phyloP scores from a whole-genome alignment of 2,888 invertebrate species.

The Spilosoma lubricipeda region DNA sequence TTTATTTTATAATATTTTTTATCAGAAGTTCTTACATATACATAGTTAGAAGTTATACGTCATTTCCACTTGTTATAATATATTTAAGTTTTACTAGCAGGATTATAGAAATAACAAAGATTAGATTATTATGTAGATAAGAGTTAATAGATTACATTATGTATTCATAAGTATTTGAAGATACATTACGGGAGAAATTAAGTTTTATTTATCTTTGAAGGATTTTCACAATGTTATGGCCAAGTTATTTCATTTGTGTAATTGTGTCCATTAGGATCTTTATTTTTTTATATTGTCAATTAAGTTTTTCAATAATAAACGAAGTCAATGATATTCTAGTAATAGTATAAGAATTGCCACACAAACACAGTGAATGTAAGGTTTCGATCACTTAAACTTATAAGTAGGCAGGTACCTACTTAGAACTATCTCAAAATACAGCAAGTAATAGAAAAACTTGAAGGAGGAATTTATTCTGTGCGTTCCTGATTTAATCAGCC shows the following conservation, averaged over 20 bases:
- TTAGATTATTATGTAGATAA: background rate
- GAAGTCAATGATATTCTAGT: background rate
- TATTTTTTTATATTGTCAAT: background rate
- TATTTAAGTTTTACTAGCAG: background rate
- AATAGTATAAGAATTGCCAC: no score
- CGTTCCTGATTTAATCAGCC: conserved; percentile 4
- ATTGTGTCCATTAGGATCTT: background rate
- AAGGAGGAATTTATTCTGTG: conserved; percentile 8
- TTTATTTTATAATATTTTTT: background rate
- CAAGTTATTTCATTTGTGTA: no score
- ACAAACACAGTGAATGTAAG: background rate
- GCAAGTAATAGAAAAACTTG: background rate
- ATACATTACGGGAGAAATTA: background rate
- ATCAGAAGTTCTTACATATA: background rate
- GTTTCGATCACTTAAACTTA: background rate
- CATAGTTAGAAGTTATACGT: background rate
- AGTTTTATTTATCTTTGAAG: background rate
- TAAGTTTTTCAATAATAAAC: background rate
- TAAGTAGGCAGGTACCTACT: background rate
- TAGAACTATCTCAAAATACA: background rate
- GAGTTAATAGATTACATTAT: background rate
- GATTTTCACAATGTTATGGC: background rate
- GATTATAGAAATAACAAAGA: background rate
- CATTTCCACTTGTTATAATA: background rate
- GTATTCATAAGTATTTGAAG: background rate